Conservation (phyloP, 2,888 invertebrate species). For the Serripes groenlandicus region DNA sequence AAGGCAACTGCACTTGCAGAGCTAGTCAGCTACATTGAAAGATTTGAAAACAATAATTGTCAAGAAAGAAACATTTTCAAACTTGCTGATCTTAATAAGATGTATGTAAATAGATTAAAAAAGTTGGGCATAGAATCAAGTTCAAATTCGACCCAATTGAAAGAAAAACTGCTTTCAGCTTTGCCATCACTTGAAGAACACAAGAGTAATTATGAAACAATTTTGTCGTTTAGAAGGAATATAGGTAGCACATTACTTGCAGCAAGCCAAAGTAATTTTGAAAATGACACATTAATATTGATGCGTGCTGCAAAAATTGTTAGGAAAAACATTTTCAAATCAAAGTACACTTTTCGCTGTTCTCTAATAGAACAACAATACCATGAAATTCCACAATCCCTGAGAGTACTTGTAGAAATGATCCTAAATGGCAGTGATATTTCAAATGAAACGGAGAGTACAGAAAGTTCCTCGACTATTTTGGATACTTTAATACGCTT, state of each 20-base stretch:
- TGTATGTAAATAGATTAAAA: too few species aligned
- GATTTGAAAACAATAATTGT: too few species aligned
- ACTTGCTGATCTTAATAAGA: too few species aligned
- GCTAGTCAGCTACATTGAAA: too few species aligned
- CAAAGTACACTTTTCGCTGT: background rate
- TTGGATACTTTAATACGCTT: background rate
- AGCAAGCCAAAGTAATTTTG: too few species aligned
- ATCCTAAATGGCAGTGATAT: background rate
- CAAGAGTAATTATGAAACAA: background rate
- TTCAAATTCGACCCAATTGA: too few species aligned
- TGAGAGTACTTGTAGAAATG: background rate
- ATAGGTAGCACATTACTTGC: background rate
- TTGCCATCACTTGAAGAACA: background rate
- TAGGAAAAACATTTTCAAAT: background rate
- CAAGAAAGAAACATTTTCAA: too few species aligned
- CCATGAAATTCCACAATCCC: background rate
- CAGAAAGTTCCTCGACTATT: background rate
- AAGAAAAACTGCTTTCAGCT: too few species aligned
- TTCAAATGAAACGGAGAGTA: background rate
- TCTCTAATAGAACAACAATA: background rate
- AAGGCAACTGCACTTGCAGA: too few species aligned
- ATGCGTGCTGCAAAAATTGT: constrained; percentile 7
- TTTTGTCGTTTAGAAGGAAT: background rate
- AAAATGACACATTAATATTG: background rate
- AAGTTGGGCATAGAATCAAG: too few species aligned